Evolutionary conservation across 2,888 invertebrate species (phyloP), one percentile per base, ranked within the genome.

Genomic region (Bellardia pandia): DNA sequence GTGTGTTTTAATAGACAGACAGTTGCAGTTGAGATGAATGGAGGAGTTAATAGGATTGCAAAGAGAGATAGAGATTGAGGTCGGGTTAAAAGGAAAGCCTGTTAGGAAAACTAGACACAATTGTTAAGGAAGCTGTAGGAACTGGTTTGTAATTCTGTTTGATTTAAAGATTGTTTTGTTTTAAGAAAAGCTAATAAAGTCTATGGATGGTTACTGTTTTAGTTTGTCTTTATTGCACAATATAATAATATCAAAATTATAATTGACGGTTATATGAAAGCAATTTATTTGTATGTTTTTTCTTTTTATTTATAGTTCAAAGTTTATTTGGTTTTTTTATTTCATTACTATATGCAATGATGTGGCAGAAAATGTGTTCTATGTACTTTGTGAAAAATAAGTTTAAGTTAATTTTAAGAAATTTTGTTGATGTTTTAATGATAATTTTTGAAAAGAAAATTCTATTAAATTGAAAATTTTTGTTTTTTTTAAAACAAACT

Each of bases 331-430:
- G 3, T 23, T 77, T 45, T 53, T 16, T 56, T 62, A 30, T 42
- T 42, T 23, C 8, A 30, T 58, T n/a, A 60, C 30, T 69, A 68
- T 86, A 86, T 81, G 45, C 79, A 69, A 71, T 51, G 71, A 71
- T 77, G 56, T 71, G 11, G 14, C 45, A 77, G 64, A 72, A 86
- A 66, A 11, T 62, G 51, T 78, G 30, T 78, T 74, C 84, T 86
- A 78, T 84, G 86, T 78, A 85, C 78, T 78, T 85, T 78, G 81
- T 85, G 30, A 81, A 78, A 77, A 84, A 81, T 80, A 68, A 71
- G 76, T 82, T 87, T 58, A 64, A 80, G 82, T 86, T 60, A 81
- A 87, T 81, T 85, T 85, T 85, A 85, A 81, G 40, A 84, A 85
- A 81, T 81, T 80, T 72, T 11, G 83, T 83, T 83, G 82, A 69